These are phyloP conservation scores for Salpingus planirostris DNA, from an alignment of 2,888 invertebrate species.

Conservation along the genomic window DNA sequence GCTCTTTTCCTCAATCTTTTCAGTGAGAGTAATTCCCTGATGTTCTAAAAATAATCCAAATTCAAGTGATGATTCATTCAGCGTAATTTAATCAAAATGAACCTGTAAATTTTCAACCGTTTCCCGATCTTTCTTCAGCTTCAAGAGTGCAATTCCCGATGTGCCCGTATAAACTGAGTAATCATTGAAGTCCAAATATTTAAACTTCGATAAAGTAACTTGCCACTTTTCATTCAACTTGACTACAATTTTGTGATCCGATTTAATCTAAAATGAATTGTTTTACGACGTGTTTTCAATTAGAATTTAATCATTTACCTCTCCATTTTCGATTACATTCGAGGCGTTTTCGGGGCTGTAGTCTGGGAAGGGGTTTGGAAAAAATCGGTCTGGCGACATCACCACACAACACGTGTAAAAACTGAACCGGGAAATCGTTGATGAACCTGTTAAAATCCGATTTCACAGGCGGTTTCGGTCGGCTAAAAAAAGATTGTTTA, in stretches of 20 bases:
- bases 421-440: too few relatives aligned
- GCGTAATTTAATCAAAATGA: neutral
- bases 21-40: conserved; percentile 35
- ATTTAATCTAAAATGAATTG: conserved; percentile 38
- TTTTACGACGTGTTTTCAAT: too few relatives aligned
- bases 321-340: too few relatives aligned
- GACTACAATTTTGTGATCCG: conserved; percentile 39
- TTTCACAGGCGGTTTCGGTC: too few relatives aligned
- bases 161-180: conserved; percentile 68
- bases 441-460: too few relatives aligned
- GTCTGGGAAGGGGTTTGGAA: too few relatives aligned
- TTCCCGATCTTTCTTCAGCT: conserved; percentile 43
- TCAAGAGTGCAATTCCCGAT: conserved; percentile 59
- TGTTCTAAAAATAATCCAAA: conserved; percentile 2
- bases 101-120: conserved; percentile 29
- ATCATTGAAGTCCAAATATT: conserved; percentile 46
- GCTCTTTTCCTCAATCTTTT: conserved; percentile 41
- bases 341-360: too few relatives aligned
- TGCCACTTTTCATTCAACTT: conserved; percentile 39
- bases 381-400: too few relatives aligned
- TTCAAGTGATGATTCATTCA: neutral
- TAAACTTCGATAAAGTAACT: conserved; percentile 40
- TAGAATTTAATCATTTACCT: too few relatives aligned
- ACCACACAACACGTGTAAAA: too few relatives aligned
- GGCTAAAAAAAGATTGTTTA: too few relatives aligned